Conservation (phyloP, 1,140 invertebrate species). For the Sycobia sp. region DNA sequence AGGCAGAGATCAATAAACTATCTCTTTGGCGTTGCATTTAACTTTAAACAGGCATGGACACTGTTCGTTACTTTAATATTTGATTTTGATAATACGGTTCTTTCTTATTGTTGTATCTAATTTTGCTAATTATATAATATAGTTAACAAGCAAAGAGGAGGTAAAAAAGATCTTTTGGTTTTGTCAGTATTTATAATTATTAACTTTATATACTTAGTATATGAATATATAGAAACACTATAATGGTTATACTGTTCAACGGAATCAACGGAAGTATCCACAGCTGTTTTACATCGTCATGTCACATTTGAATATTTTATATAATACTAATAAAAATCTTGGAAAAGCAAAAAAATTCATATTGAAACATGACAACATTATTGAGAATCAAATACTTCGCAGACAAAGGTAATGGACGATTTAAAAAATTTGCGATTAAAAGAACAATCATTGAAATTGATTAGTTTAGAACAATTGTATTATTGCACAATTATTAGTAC, state of each 20-base stretch:
- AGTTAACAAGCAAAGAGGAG: too few relatives aligned
- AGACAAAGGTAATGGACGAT: conserved; percentile 36
- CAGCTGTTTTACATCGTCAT: conserved; percentile 1
- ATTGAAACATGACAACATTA: conserved; percentile 13
- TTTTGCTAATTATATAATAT: too few relatives aligned
- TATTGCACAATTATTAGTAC: too few relatives aligned
- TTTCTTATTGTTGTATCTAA: too few relatives aligned
- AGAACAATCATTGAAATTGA: not conserved
- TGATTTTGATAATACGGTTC: too few relatives aligned
- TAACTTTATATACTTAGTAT: too few relatives aligned
- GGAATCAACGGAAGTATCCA: conserved; percentile 11
- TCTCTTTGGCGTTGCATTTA: conserved; percentile 45
- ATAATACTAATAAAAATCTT: conserved; percentile 1
- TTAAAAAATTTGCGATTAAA: conserved; percentile 15
- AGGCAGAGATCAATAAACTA: conserved; percentile 23
- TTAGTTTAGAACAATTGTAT: too few relatives aligned
- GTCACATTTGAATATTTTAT: not conserved
- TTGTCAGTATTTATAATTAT: too few relatives aligned
- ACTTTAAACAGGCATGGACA: conserved; percentile 29
- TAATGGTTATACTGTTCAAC: too few relatives aligned
- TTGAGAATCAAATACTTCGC: conserved; percentile 23
- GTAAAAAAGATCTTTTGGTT: not conserved
- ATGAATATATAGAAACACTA: too few relatives aligned
- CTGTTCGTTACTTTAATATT: conserved; percentile 14
- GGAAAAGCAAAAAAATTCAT: conserved; percentile 13